These are phyloP conservation scores for Catostylus mosaicus DNA, from an alignment of 30 jellyfish, hydroid and myxozoan genomes.

Conservation along the genomic window DNA sequence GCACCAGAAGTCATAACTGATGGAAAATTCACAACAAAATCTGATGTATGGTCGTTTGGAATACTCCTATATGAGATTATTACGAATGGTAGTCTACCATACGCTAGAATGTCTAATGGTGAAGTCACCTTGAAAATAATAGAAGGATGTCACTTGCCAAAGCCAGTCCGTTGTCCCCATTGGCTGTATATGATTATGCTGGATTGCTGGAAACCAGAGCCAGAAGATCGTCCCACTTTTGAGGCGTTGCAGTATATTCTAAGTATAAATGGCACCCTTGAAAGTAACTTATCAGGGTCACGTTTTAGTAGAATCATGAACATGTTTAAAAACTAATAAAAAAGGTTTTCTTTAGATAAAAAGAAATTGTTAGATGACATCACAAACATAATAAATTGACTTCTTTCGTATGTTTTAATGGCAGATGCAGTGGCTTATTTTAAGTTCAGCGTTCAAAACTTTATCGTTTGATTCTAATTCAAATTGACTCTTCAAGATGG, in stretches of 20 bases:
- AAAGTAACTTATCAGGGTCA: slow-evolving; percentile 43
- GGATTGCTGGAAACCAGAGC: slow-evolving; percentile 65
- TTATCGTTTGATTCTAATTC: no score
- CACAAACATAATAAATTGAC: no score
- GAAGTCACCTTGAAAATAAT: slow-evolving; percentile 53
- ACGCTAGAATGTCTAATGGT: slow-evolving; percentile 76
- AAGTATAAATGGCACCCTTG: slow-evolving; percentile 56
- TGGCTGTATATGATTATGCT: slow-evolving; percentile 50
- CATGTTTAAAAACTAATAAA: slow-evolving; percentile 26
- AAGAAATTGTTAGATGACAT: no score
- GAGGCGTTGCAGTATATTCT: slow-evolving; percentile 50
- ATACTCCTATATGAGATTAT: slow-evolving; percentile 63
- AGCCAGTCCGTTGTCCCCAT: slow-evolving; percentile 79
- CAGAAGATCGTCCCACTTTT: slow-evolving; percentile 81
- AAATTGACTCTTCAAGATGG: no score
- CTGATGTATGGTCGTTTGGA: slow-evolving; percentile 54
- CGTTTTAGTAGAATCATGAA: no score
- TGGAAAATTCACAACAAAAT: slow-evolving; percentile 22
- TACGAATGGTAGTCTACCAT: slow-evolving; percentile 68
- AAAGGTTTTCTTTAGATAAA: neutral
- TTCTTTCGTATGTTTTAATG: no score
- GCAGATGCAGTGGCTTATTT: no score
- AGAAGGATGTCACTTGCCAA: slow-evolving; percentile 66
- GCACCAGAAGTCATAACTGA: slow-evolving; percentile 77
- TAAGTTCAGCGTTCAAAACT: no score